These are phyloP conservation scores for Sparidentex hasta DNA, from an alignment of 2,797 vertebrate genomes.

Conservation along the genomic window DNA sequence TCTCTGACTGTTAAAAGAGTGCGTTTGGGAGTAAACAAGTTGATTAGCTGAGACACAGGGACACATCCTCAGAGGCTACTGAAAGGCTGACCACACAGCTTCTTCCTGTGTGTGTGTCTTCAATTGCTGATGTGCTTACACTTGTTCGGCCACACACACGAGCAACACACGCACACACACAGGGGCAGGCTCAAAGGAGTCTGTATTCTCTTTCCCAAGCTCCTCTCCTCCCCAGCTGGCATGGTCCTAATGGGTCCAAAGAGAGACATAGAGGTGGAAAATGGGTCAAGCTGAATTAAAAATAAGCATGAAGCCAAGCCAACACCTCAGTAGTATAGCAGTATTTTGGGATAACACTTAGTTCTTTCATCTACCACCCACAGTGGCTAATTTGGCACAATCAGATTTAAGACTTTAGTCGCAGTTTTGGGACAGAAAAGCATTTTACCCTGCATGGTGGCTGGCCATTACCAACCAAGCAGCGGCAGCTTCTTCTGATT, in stretches of 20 bases:
- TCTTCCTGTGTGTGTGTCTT: slow-evolving; percentile 24
- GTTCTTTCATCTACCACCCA: slow-evolving; percentile 4
- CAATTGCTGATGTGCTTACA: slow-evolving; percentile 52
- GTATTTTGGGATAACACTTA: not conserved
- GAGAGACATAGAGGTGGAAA: slow-evolving; percentile 15
- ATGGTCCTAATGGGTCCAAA: slow-evolving; percentile 31
- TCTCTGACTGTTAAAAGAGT: not conserved
- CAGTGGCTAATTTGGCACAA: slow-evolving; percentile 14
- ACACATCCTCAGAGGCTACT: slow-evolving; percentile 31
- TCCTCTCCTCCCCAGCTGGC: slow-evolving; percentile 59
- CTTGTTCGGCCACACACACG: slow-evolving; percentile 29
- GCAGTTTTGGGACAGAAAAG: slow-evolving; percentile 6
- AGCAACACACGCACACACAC: slow-evolving; percentile 11
- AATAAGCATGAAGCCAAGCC: slow-evolving; percentile 15
- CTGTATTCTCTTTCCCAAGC: slow-evolving; percentile 68
- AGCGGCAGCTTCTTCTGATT: slow-evolving; percentile 48
- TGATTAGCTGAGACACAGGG: not conserved
- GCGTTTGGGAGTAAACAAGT: slow-evolving; percentile 23
- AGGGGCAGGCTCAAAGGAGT: slow-evolving; percentile 66
- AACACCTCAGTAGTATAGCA: not conserved
- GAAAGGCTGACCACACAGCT: slow-evolving; percentile 31
- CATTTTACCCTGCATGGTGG: not conserved
- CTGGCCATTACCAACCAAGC: slow-evolving; percentile 19
- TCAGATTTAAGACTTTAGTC: slow-evolving; percentile 37
- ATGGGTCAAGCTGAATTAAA: slow-evolving; percentile 10